Base-by-base conservation (phyloP, 2,113 vertebrate species). In the Syrrhaptes paradoxus region DNA sequence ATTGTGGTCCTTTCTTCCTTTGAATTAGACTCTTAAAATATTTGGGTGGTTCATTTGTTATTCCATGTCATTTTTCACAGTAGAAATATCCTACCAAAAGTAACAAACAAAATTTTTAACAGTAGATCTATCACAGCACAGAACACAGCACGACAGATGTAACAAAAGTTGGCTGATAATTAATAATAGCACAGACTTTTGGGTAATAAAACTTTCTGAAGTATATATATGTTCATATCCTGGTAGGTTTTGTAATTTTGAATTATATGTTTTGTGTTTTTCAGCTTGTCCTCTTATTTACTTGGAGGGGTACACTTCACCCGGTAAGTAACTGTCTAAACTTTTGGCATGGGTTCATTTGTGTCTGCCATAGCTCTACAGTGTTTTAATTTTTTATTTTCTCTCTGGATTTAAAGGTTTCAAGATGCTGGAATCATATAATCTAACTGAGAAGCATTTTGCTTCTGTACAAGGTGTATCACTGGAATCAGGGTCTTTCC, bases 401-500 rank as follows among this genome's bases (percentile, higher is more conserved):
- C 71, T 93, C 43, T 72, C 31, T 4, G 77, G 9, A 82, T 66
- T 65, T 95, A 54, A 95, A 99, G 99, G 99, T 90, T 99, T 99
- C 98, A 98, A 98, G 97, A 99, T 99, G 99, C 98, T 99, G 25
- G 99, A 99, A 97, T 98, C 99, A 1, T 99, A 99, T 91, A 99
- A 99, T 96, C 96, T 99, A 94, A 99, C 99, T 15, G 99, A 99
- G 95, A 99, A 98, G 97, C 98, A 98, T 76, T 99, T 99, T 97
- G 98, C 98, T 38, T 98, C 97, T 43, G 96, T 99, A 17, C 98
- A 98, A 90, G 99, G 99, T 1, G 98, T 99, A 11, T 99, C 99
- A 45, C 97, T 99, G 99, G 99, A 99, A 96, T 97, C 99, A 1
- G 99, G 99, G 51, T 99, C 99, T 76, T 99, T 99, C 95, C 99